A percentile compares a stretch with the other conserved stretches of the same genome.
Conservation (phyloP, 2,113 vertebrate genomes). For the Caranx melampygus region DNA sequence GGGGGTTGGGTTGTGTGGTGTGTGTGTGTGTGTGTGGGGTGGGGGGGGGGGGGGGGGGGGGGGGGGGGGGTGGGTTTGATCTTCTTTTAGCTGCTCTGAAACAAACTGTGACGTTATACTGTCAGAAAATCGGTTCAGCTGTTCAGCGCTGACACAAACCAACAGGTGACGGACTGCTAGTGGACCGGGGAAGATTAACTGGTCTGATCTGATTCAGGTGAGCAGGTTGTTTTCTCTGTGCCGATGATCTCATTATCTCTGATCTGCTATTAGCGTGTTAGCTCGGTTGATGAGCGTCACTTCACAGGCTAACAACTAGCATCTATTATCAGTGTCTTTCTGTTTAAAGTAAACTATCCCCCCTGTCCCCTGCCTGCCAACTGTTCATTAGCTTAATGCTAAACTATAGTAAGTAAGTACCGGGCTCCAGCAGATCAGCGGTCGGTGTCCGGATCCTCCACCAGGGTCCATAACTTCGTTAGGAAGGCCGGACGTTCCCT, state of each 20-base stretch:
- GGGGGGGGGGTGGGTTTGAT: no score
- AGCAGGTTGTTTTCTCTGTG: background rate
- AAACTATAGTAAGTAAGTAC: constrained; percentile 67
- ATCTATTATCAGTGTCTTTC: background rate
- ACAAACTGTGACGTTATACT: no score
- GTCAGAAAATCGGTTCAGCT: no score
- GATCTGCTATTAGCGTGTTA: background rate
- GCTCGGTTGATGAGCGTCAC: background rate
- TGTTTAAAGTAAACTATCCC: background rate
- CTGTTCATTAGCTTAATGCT: background rate
- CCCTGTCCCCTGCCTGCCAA: background rate
- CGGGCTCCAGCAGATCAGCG: constrained; percentile 95
- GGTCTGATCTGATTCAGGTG: background rate
- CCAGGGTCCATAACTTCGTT: constrained; percentile 94
- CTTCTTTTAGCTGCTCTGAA: no score
- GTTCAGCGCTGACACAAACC: no score
- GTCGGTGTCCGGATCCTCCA: constrained; percentile 93
- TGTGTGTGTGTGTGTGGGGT: no score
- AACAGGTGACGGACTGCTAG: no score
- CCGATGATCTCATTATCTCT: background rate
- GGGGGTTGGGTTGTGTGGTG: no score
- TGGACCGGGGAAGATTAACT: background rate
- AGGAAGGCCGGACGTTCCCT: constrained; percentile 92
- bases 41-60: no score
- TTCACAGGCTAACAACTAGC: background rate